Evolutionary conservation across 2,113 vertebrate genomes (phyloP), one percentile per base, ranked within the genome.

Genomic region (Xenopus borealis): DNA sequence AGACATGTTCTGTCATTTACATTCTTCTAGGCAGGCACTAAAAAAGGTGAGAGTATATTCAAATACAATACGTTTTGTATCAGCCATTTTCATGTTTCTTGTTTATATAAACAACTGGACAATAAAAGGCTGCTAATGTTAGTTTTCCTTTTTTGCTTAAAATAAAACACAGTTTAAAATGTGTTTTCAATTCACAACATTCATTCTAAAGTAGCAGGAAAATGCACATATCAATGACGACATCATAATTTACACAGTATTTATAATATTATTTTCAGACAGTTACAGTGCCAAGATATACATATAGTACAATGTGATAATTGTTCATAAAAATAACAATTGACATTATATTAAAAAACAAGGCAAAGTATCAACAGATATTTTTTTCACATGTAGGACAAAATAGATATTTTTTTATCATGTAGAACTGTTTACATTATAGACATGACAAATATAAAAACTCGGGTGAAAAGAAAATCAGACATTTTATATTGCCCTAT

Each of bases 211-310:
- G 70, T 86, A 77, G 69, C 0, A 45, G 62, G 65, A 7, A 83
- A 33, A 30, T 81, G 78, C 72, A 86, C 72, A 72, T 77, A 85
- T 83, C 81, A 84, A 81, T 82, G 82, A 79, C 74, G 17, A 55
- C 89, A 90, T 87, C 91, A 89, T 84, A 89, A 83, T 75, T 78
- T 97, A 98, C 95, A 99, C 88, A 85, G 93, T 96, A 95, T 94
- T 94, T 91, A 94, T 94, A 92, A 91, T 85, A 94, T 92, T 91
- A 92, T 89, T 92, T 94, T 93, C 91, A 93, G 93, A 89, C 88
- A 94, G 91, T 86, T 89, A 94, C 94, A 98, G 97, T 98, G 94
- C 97, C 98, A 98, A 95, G 95, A 98, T 94, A 96, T 96, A 96
- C 95, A 96, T 91, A 95, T 94, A 91, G 91, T 94, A 96, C 93